Percentiles rank a stretch among this genome's conserved stretches.
Conservation (phyloP, 2,797 vertebrate genomes). For the Sebastes cheni region DNA sequence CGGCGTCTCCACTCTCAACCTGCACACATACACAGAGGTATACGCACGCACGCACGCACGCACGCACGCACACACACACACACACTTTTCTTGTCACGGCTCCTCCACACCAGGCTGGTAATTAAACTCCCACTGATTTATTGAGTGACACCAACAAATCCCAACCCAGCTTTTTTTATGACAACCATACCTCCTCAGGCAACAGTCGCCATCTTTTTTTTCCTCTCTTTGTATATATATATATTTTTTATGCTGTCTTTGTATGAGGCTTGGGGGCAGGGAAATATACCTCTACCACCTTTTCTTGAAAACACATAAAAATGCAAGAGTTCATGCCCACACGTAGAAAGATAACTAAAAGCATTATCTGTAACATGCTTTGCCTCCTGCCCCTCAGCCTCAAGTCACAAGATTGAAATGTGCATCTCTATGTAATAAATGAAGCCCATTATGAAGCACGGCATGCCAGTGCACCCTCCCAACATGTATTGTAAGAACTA, state of each 20-base stretch:
- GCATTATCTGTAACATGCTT: not conserved
- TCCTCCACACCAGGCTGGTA: conserved; percentile 89
- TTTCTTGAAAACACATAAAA: conserved; percentile 63
- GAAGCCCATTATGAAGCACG: conserved; percentile 53
- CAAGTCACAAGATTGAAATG: conserved; percentile 66
- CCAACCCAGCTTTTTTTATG: conserved; percentile 89
- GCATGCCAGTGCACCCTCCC: conserved; percentile 21
- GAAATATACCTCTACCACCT: conserved; percentile 44
- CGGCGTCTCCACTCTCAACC: conserved; percentile 48
- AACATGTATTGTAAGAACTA: conserved; percentile 38
- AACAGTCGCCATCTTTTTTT: conserved; percentile 73
- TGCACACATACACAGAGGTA: conserved; percentile 27
- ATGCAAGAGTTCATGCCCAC: conserved; percentile 24
- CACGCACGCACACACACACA: not conserved
- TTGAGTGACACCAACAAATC: conserved; percentile 96
- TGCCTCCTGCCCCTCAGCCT: conserved; percentile 47
- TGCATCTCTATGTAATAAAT: conserved; percentile 61
- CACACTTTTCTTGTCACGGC: conserved; percentile 80
- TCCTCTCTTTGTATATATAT: conserved; percentile 31
- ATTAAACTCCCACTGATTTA: conserved; percentile 98
- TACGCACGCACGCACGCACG: not conserved
- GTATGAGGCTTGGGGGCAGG: conserved; percentile 48
- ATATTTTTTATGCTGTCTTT: conserved; percentile 51
- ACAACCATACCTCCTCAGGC: conserved; percentile 90
- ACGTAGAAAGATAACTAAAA: not conserved